Percentiles rank a stretch among this genome's conserved stretches.
Evolutionary conservation across 2,888 invertebrate genomes (phyloP).

Genomic region (Tinea semifulvella): DNA sequence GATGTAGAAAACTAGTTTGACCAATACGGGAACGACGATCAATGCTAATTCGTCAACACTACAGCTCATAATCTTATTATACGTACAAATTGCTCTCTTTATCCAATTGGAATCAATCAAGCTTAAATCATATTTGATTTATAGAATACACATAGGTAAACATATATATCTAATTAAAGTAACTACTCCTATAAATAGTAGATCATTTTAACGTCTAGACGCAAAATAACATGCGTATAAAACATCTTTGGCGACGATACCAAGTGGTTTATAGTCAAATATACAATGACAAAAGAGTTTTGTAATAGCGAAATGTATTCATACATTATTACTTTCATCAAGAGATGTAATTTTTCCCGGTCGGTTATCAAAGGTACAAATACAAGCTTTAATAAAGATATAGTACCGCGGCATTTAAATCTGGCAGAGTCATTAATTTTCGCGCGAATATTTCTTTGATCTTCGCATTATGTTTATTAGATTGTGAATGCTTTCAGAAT

Average conservation of each 20-base stretch:
- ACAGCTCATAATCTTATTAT: too few species aligned
- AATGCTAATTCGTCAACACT: too few species aligned
- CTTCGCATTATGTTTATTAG: slow-evolving; percentile 15
- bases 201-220: slow-evolving; percentile 6
- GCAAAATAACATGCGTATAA: slow-evolving; percentile 6
- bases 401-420: slow-evolving; percentile 20
- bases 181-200: slow-evolving; percentile 1
- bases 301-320: slow-evolving; percentile 2
- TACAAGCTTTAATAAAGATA: slow-evolving; percentile 21
- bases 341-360: slow-evolving; percentile 17
- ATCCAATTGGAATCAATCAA: neutral
- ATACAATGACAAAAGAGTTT: slow-evolving; percentile 8
- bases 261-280: neutral
- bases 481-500: slow-evolving; percentile 2
- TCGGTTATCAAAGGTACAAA: slow-evolving; percentile 18
- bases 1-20: too few species aligned
- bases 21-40: too few species aligned
- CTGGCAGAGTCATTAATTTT: slow-evolving; percentile 22
- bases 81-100: neutral
- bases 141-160: neutral
- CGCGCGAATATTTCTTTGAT: slow-evolving; percentile 27
- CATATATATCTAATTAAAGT: neutral
- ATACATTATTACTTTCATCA: neutral
- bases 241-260: slow-evolving; percentile 2
- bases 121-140: neutral